phyloP scores from a whole-genome alignment of 2,797 vertebrate genomes.

The Coregonus ussuriensis region DNA sequence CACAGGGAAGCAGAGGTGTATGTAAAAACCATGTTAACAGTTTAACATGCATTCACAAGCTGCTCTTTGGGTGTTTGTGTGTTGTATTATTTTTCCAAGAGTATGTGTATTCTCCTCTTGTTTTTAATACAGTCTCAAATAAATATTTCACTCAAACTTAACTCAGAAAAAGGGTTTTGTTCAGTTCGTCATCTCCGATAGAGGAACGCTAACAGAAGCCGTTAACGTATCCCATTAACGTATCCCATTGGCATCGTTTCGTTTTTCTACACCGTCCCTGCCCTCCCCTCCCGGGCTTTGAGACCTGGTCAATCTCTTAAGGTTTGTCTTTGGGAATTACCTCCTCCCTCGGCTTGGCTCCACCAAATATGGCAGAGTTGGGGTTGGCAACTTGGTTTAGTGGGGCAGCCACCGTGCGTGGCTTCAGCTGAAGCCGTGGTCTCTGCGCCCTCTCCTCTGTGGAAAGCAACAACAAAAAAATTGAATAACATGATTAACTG shows the following conservation, averaged over 20 bases:
- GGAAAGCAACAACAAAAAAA: slow-evolving; percentile 39
- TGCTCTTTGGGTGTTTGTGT: slow-evolving; percentile 62
- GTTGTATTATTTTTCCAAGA: slow-evolving; percentile 41
- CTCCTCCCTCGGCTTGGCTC: slow-evolving; percentile 96
- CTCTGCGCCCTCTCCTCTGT: slow-evolving; percentile 97
- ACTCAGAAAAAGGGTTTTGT: slow-evolving; percentile 60
- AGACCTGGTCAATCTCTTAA: slow-evolving; percentile 71
- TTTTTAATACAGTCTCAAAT: slow-evolving; percentile 70
- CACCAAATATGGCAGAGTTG: slow-evolving; percentile 97
- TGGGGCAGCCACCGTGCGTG: slow-evolving; percentile 91
- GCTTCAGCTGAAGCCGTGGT: slow-evolving; percentile 95
- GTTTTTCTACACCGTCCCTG: slow-evolving; percentile 35
- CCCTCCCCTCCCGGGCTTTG: slow-evolving; percentile 33
- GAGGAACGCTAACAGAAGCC: slow-evolving; percentile 79
- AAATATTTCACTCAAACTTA: slow-evolving; percentile 65
- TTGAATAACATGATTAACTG: background rate
- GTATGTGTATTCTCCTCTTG: slow-evolving; percentile 59
- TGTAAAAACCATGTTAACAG: slow-evolving; percentile 86
- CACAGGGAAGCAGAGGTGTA: slow-evolving; percentile 85
- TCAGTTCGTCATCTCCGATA: slow-evolving; percentile 72
- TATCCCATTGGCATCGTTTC: slow-evolving; percentile 67
- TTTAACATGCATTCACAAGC: slow-evolving; percentile 92
- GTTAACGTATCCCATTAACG: slow-evolving; percentile 63
- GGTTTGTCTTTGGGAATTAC: slow-evolving; percentile 85
- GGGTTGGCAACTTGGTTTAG: slow-evolving; percentile 99